Conservation (phyloP, 2,113 vertebrate genomes). For the Trematocara nigrifrons region DNA sequence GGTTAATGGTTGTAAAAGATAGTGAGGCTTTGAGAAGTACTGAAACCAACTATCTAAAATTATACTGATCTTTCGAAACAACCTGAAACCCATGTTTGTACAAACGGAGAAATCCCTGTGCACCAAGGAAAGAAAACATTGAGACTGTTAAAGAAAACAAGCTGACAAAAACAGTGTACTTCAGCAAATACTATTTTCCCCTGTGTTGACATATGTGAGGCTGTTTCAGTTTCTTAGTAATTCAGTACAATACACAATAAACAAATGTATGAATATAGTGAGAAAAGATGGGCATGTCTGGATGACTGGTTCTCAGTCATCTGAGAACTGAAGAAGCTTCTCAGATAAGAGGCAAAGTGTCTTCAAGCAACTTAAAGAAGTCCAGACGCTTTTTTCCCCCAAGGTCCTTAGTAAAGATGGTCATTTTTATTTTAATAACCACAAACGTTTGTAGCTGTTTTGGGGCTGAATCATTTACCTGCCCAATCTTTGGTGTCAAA, state of each 20-base stretch:
- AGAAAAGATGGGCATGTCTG: background rate
- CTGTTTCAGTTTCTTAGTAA: background rate
- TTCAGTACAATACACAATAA: background rate
- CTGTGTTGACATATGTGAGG: background rate
- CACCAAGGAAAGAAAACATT: background rate
- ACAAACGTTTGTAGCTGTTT: rapidly evolving
- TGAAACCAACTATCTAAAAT: background rate
- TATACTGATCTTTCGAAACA: background rate
- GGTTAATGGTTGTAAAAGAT: background rate
- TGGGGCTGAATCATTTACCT: rapidly evolving
- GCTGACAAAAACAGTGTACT: background rate
- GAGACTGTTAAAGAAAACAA: rapidly evolving
- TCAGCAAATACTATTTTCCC: background rate
- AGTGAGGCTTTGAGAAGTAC: background rate
- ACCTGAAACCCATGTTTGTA: background rate
- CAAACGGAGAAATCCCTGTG: background rate
- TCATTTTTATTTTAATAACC: rapidly evolving
- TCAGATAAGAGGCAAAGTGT: background rate
- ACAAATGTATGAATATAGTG: background rate
- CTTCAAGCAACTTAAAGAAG: background rate
- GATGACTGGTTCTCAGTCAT: background rate
- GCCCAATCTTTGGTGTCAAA: rapidly evolving
- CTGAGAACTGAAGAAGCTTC: background rate
- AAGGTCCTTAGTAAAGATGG: background rate
- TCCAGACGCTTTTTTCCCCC: rapidly evolving